These are phyloP conservation scores for Drosophila chauvacae DNA, from an alignment of 1,140 invertebrate genomes.

Conservation along the genomic window DNA sequence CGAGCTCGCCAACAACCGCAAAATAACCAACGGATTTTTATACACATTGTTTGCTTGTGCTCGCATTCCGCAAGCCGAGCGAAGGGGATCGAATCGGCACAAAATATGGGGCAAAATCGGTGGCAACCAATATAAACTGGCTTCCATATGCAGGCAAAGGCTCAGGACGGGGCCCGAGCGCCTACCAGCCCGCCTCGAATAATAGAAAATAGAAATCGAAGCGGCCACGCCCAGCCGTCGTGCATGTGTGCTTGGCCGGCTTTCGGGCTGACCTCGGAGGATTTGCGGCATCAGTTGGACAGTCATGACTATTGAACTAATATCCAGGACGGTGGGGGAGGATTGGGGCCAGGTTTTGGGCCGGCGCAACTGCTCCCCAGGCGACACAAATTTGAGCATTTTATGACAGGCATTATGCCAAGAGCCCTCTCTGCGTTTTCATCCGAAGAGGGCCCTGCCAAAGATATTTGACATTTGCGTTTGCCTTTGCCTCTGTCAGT, in stretches of 20 bases:
- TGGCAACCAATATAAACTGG: conserved; percentile 61
- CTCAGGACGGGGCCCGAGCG: conserved; percentile 29
- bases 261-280: conserved; percentile 67
- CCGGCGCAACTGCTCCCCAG: conserved; percentile 59
- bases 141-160: conserved; percentile 47
- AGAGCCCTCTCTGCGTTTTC: not conserved
- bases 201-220: conserved; percentile 67
- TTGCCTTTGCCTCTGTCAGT: not conserved
- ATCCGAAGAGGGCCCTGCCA: conserved; percentile 2
- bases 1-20: conserved; percentile 59
- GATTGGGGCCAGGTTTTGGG: conserved; percentile 24
- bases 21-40: conserved; percentile 70
- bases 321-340: conserved; percentile 40
- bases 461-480: conserved; percentile 13
- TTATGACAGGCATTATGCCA: conserved; percentile 63
- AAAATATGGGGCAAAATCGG: conserved; percentile 53
- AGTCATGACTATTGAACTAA: conserved; percentile 72
- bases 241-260: conserved; percentile 40
- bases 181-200: conserved; percentile 39
- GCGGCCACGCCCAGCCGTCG: conserved; percentile 18
- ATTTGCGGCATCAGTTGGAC: conserved; percentile 52
- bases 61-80: conserved; percentile 36
- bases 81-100: conserved; percentile 10
- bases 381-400: conserved; percentile 68
- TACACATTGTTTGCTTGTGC: conserved; percentile 46